Evolutionary conservation across 2,113 vertebrate genomes (phyloP).

Genomic region (Lanius ludovicianus): DNA sequence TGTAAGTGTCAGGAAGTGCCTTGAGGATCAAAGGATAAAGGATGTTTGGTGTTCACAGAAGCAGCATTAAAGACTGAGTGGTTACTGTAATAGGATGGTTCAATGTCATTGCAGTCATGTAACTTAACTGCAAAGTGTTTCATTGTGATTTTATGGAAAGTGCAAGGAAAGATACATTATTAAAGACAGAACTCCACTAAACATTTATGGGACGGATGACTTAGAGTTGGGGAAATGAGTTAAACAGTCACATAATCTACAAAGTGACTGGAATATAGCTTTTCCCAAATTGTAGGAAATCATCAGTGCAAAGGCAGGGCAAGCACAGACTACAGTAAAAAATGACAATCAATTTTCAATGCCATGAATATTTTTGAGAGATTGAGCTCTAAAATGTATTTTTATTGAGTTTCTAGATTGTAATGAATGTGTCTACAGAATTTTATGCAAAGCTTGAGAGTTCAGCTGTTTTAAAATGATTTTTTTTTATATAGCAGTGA

Average conservation of each 20-base stretch:
- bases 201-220: neutral
- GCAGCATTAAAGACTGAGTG: neutral
- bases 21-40: neutral
- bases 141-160: neutral
- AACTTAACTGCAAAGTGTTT: neutral
- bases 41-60: neutral
- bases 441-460: conserved; percentile 60
- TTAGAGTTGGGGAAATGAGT: neutral
- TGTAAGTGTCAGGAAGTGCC: neutral
- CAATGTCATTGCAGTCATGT: neutral
- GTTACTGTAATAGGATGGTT: neutral
- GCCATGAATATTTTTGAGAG: conserved; percentile 41
- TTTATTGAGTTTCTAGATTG: conserved; percentile 48
- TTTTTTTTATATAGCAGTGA: conserved; percentile 74
- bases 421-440: conserved; percentile 52
- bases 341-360: conserved; percentile 39
- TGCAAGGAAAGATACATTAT: neutral
- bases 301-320: neutral
- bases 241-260: neutral
- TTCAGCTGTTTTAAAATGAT: conserved; percentile 61
- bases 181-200: neutral
- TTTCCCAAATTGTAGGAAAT: neutral
- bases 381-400: conserved; percentile 51
- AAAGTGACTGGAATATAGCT: neutral
- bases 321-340: neutral